Base-by-base conservation (phyloP, 2,113 vertebrate species). In the Grallaria varia region DNA sequence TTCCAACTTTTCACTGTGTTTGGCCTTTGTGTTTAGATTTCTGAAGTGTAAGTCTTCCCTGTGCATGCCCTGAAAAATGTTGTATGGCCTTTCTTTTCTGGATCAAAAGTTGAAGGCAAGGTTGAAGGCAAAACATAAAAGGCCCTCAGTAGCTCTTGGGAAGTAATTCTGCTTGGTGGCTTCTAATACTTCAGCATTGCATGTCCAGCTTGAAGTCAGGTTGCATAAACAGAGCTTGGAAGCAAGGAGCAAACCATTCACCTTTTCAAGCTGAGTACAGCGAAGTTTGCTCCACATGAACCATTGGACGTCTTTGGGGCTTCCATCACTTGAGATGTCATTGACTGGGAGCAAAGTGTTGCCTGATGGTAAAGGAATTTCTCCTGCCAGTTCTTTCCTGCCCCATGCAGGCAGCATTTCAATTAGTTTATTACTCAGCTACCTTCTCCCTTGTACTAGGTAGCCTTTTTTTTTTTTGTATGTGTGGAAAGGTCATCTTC, bases 241-340 rank as follows among this genome's bases (percentile, higher is more conserved):
- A 76, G 47, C 6, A 21, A 67, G 31, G 27, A 63, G 69, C 6
- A 52, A 76, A 67, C 47, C 27, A 49, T 12, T 21, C 3, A 25
- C 17, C 28, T 84, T 84, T 71, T 66, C 58, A 37, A 67, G 12
- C 10, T 5, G 53, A 76, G 23, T 47, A 23, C 8, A 21, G 71
- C 0, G 1, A 45, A 15, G 14, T 67, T 73, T 63, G 14, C 62
- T 69, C 30, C 0, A 0, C 20, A n/a, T n/a, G 68, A 52, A 63
- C 15, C 63, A 17, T 60, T 25, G 53, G 56, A 31, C 8, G 14
- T 31, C 37, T 77, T 40, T n/a, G n/a, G 37, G 45, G 59, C 44
- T 85, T 84, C n/a, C 12, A 20, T 45, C 2, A 3, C 42, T 52
- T 30, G 24, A 53, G n/a, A 14, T 8, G 15, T 68, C 15, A 18